These are phyloP conservation scores for Neuroscelio doddi DNA, from an alignment of 2,888 invertebrate species.

Conservation along the genomic window DNA sequence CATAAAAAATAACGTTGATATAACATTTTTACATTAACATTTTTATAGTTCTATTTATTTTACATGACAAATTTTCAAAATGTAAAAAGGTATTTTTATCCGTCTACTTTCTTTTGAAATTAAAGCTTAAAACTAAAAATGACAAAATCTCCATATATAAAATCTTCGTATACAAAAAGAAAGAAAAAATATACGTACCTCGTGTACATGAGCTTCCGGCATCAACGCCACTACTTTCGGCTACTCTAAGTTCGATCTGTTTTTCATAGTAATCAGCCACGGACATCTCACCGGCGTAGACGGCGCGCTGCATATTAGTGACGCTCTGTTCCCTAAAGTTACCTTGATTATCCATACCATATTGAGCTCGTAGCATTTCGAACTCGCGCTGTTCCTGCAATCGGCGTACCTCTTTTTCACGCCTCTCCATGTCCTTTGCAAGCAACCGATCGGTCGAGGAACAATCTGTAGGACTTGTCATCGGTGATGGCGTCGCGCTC, in stretches of 20 bases:
- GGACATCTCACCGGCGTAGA: constrained; percentile 88
- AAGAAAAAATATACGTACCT: constrained; percentile 74
- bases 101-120: too few species aligned
- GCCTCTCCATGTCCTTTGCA: constrained; percentile 75
- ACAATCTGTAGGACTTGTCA: constrained; percentile 67
- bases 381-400: constrained; percentile 86
- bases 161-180: too few species aligned
- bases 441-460: constrained; percentile 72
- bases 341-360: constrained; percentile 92
- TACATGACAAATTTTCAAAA: too few species aligned
- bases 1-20: too few species aligned
- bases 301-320: constrained; percentile 86
- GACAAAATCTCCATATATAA: too few species aligned
- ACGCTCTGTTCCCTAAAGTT: constrained; percentile 86
- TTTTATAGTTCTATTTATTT: too few species aligned
- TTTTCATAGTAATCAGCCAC: constrained; percentile 90
- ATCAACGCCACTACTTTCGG: constrained; percentile 86
- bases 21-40: too few species aligned
- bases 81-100: too few species aligned
- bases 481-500: constrained; percentile 67
- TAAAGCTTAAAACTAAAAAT: too few species aligned
- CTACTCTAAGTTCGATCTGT: constrained; percentile 82
- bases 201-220: constrained; percentile 87
- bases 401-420: constrained; percentile 80
- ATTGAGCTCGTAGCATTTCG: constrained; percentile 85